Percentiles rank a stretch among this genome's conserved stretches.
Evolutionary conservation across 1,140 invertebrate species (phyloP).

Genomic region (Calliphora vicina): DNA sequence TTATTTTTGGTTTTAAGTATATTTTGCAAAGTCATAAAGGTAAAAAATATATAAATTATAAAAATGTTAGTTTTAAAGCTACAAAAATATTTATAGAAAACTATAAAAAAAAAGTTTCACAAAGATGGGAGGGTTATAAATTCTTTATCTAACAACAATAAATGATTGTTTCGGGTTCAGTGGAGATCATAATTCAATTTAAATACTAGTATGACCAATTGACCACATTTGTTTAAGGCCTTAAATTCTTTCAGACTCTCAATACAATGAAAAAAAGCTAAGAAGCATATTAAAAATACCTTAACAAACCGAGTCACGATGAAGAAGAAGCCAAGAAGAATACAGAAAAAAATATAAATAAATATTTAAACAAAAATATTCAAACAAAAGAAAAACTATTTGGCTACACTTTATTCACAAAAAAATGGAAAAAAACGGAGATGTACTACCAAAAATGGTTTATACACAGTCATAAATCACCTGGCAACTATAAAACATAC

Average conservation of each 20-base stretch:
- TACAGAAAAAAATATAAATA: neutral
- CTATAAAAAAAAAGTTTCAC: too few species aligned
- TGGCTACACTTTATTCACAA: constrained; percentile 1
- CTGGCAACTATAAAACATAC: neutral
- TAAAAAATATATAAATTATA: neutral
- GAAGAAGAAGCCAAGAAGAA: neutral
- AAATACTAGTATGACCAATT: constrained; percentile 19
- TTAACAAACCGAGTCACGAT: neutral
- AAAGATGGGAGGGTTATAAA: too few species aligned
- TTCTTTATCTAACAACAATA: neutral
- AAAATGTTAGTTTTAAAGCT: too few species aligned
- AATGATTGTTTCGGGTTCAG: neutral
- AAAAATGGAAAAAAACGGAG: neutral
- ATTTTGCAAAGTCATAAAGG: neutral
- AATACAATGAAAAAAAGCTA: neutral
- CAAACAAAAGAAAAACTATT: neutral
- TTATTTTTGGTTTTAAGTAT: neutral
- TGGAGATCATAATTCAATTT: constrained; percentile 21
- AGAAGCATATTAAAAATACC: neutral
- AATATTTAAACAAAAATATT: neutral
- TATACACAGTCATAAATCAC: constrained; percentile 29
- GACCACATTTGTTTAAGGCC: constrained; percentile 29
- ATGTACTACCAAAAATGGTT: constrained; percentile 26
- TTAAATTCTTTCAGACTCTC: constrained; percentile 7
- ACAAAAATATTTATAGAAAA: too few species aligned